Evolutionary conservation across 1,140 invertebrate genomes (phyloP).

Genomic region (Andrena cerasifolii): DNA sequence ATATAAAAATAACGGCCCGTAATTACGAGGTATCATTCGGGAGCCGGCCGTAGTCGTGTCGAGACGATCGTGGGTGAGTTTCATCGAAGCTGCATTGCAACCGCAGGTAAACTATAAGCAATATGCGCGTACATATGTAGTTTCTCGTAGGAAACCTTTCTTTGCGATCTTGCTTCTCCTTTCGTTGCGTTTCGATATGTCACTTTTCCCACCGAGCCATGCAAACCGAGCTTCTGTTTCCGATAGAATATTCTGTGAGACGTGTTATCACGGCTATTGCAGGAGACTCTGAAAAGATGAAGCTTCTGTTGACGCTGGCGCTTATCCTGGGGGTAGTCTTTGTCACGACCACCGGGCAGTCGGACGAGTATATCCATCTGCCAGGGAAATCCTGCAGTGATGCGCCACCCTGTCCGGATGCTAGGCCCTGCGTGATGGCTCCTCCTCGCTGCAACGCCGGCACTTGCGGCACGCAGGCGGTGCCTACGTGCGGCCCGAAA

Average conservation of each 20-base stretch:
- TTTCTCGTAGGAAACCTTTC: no score
- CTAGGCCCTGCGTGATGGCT: slow-evolving; percentile 63
- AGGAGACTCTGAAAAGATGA: slow-evolving; percentile 24
- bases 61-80: not conserved
- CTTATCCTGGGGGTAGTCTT: slow-evolving; percentile 41
- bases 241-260: no score
- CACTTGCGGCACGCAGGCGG: slow-evolving; percentile 56
- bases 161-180: no score
- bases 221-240: no score
- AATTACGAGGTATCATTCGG: slow-evolving; percentile 32
- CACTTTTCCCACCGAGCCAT: no score
- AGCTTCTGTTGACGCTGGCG: slow-evolving; percentile 17
- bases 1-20: slow-evolving; percentile 35
- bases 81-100: not conserved
- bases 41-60: not conserved
- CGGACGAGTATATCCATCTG: slow-evolving; percentile 63
- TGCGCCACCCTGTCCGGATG: slow-evolving; percentile 66
- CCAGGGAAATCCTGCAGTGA: slow-evolving; percentile 65
- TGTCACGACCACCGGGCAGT: not conserved
- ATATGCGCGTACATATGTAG: no score
- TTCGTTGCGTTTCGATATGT: no score
- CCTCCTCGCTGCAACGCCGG: slow-evolving; percentile 60
- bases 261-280: not conserved
- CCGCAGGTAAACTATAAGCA: slow-evolving; percentile 42
- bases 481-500: slow-evolving; percentile 63